These are phyloP conservation scores for Otus sunia DNA, from an alignment of 2,113 vertebrate genomes.

Conservation along the genomic window DNA sequence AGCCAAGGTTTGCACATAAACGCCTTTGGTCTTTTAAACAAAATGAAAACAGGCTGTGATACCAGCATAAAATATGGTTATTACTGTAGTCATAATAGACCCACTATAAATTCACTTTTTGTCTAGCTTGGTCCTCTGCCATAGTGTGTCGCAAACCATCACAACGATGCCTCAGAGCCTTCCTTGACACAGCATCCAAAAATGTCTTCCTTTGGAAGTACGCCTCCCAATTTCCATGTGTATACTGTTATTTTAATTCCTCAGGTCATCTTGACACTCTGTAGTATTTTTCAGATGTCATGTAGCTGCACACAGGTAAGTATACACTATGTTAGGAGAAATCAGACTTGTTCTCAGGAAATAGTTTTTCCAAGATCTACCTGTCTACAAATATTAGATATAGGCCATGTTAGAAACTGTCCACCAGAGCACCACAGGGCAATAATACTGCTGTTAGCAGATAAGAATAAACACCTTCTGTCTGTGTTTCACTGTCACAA, in stretches of 20 bases:
- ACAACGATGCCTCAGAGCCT: neutral
- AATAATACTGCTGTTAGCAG: neutral
- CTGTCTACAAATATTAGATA: neutral
- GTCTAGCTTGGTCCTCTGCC: neutral
- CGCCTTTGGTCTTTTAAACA: neutral
- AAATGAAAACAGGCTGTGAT: conserved; percentile 5
- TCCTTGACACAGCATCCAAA: neutral
- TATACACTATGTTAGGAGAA: neutral
- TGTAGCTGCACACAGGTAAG: neutral
- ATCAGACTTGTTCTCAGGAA: neutral
- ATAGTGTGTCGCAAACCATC: neutral
- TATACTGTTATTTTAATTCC: neutral
- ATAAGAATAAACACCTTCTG: neutral
- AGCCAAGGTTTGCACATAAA: neutral
- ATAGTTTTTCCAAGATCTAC: neutral
- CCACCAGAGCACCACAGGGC: neutral
- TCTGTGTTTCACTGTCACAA: neutral
- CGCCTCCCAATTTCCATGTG: neutral
- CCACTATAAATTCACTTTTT: neutral
- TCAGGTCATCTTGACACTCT: neutral
- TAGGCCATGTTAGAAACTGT: neutral
- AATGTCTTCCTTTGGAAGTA: neutral
- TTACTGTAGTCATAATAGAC: neutral
- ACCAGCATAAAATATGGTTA: neutral
- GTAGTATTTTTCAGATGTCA: neutral